Evolutionary conservation across 1,140 invertebrate genomes (phyloP), one percentile per base, ranked within the genome.

Genomic region (Saccostrea echinata): DNA sequence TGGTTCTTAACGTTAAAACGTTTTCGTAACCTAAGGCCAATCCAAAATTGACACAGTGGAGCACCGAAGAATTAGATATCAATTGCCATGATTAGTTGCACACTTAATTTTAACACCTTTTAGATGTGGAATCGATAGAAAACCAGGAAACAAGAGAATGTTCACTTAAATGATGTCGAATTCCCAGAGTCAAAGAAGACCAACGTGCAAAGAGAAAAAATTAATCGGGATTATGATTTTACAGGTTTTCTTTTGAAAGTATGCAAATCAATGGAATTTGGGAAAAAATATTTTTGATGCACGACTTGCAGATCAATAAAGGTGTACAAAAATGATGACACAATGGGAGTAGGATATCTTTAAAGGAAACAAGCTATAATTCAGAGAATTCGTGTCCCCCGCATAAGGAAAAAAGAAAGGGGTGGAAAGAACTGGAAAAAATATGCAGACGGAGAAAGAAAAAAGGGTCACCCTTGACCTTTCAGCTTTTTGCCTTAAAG

Each of bases 41-140:
- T 43, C 4, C 43, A 64, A 64, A 24, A 21, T 21, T 64, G 57
- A 64, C n/a, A 64, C 1, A 30, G 12, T 30, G 24, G 24, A 76
- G 68, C 13, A 16, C 27, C 33, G 68, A 16, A 24, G 27, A 76
- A 76, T 27, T 76, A 27, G 30, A 76, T 76, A 16, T 76, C 27
- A 76, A 76, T 76, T 76, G 68, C 12, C 0, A 16, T 16, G 68
- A 76, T 76, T 33, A 30, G 27, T 33, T 16, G 27, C 24, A 30
- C 68, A 76, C 24, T 76, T 76, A 76, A 30, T 76, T 33, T 76
- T 27, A 76, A 27, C 68, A 76, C 68, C 68, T 76, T 33, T 76
- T 30, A 76, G 68, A 24, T 16, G 27, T 76, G 11, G 11, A 76
- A 76, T 76, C 68, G 27, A 33, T 71, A 71, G 64, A 71, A 71